Evolutionary conservation across 2,888 invertebrate genomes (phyloP).

Genomic region (Pecten maximus): DNA sequence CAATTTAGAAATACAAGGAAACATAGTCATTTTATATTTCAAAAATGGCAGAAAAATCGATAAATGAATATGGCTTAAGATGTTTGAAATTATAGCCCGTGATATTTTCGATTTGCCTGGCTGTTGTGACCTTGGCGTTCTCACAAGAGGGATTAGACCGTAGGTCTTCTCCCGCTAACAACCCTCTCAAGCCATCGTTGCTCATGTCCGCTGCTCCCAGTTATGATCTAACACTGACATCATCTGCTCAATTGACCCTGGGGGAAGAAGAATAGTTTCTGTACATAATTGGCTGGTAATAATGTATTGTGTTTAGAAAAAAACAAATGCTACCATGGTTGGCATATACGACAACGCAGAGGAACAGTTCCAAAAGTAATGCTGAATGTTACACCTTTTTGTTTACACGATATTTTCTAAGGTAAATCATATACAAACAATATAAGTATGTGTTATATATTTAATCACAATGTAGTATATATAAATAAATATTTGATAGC

Average conservation of each 20-base stretch:
- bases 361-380: no score
- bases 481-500: no score
- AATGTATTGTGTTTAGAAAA: not conserved
- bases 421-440: no score
- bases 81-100: not conserved
- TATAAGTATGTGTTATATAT: no score
- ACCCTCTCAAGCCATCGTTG: not conserved
- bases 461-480: no score
- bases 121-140: slow-evolving; percentile 30
- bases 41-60: slow-evolving; percentile 20
- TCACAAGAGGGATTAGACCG: not conserved
- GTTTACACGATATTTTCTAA: no score
- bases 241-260: not conserved
- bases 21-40: not conserved
- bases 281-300: not conserved
- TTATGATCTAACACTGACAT: not conserved
- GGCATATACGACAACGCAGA: no score
- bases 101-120: slow-evolving; percentile 2
- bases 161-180: not conserved
- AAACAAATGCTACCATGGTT: not conserved
- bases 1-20: not conserved
- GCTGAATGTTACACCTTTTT: no score
- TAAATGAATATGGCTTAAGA: slow-evolving; percentile 11
- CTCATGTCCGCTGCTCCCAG: not conserved
- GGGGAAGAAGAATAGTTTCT: not conserved